Conservation (phyloP, 2,113 vertebrate genomes). For the Sporophila hypoxantha region DNA sequence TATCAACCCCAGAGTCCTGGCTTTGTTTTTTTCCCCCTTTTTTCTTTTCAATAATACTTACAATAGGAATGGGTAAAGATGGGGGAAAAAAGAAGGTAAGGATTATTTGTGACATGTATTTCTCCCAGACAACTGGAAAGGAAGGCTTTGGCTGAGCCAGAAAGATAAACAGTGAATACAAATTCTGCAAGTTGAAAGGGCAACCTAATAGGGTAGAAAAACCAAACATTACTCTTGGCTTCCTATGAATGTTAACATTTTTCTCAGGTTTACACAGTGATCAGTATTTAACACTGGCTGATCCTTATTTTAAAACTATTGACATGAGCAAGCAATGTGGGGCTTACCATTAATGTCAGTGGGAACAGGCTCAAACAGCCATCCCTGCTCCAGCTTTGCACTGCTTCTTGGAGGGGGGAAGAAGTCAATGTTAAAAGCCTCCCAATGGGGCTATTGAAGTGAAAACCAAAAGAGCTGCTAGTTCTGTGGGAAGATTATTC, state of each 20-base stretch:
- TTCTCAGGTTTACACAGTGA: not conserved
- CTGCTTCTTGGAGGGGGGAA: not conserved
- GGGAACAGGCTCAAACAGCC: not conserved
- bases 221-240: not conserved
- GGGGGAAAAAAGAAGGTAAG: not conserved
- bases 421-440: not conserved
- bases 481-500: slow-evolving; percentile 8
- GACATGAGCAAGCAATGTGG: not conserved
- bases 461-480: not conserved
- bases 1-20: not conserved
- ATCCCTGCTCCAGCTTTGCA: not conserved
- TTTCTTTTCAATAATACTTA: not conserved
- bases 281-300: not conserved
- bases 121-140: not conserved
- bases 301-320: not conserved
- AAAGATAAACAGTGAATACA: not conserved
- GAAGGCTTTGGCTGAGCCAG: not conserved
- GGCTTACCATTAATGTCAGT: not conserved
- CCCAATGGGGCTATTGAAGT: not conserved
- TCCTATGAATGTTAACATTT: not conserved
- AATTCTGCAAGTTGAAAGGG: not conserved
- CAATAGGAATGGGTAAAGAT: not conserved
- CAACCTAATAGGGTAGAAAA: not conserved
- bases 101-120: not conserved
- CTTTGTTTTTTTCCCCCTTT: rapidly evolving